Evolutionary conservation across 2,113 vertebrate species (phyloP).

Genomic region (Promerops cafer): DNA sequence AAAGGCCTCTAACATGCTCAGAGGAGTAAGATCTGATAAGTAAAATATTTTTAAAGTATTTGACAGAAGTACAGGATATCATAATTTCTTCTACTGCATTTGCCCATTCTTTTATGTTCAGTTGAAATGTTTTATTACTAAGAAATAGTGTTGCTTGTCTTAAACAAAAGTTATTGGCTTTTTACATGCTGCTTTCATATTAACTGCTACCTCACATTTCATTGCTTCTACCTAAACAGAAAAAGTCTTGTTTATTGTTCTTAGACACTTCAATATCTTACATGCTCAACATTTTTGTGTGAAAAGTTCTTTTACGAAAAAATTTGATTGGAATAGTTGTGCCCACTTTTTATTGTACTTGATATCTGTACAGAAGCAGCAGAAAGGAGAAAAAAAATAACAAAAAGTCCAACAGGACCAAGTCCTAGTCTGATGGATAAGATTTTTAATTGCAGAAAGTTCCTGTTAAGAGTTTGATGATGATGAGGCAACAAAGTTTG

Average conservation of each 20-base stretch:
- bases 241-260: neutral
- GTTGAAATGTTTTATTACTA: neutral
- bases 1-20: neutral
- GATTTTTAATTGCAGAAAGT: neutral
- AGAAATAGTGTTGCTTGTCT: neutral
- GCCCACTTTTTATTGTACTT: neutral
- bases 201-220: neutral
- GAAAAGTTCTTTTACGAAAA: neutral
- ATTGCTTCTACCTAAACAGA: neutral
- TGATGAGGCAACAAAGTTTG: neutral
- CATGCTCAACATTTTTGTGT: neutral
- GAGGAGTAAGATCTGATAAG: neutral
- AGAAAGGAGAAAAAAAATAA: neutral
- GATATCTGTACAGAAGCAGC: neutral
- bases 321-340: neutral
- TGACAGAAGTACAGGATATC: neutral
- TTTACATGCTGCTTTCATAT: neutral
- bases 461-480: neutral
- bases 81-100: neutral
- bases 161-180: neutral
- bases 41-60: neutral
- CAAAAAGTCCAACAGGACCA: neutral
- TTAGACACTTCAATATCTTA: neutral
- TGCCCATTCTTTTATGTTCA: neutral
- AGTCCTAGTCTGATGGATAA: neutral